Conservation (phyloP, 2,113 vertebrate species). For the Mustelus asterias region DNA sequence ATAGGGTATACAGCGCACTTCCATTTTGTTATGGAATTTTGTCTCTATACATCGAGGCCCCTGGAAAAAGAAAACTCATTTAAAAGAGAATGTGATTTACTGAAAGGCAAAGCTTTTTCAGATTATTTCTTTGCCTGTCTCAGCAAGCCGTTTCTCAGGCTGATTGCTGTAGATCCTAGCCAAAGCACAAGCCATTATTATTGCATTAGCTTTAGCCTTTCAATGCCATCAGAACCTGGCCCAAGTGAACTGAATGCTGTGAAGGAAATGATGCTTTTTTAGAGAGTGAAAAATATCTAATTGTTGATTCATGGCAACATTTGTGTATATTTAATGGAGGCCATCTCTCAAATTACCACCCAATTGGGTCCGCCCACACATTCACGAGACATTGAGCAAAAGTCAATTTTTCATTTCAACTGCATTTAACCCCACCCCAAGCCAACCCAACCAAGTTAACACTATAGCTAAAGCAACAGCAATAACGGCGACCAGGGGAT, state of each 20-base stretch:
- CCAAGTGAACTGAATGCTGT: neutral
- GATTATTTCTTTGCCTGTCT: neutral
- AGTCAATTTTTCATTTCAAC: neutral
- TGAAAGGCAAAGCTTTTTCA: neutral
- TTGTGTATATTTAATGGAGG: slow-evolving; percentile 24
- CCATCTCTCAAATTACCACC: slow-evolving; percentile 24
- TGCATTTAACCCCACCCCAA: neutral
- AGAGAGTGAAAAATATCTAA: slow-evolving; percentile 11
- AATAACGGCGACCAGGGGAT: neutral
- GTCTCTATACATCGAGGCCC: neutral
- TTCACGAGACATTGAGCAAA: neutral
- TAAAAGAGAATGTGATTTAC: slow-evolving; percentile 13
- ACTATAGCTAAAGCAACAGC: too few species aligned
- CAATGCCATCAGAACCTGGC: slow-evolving; percentile 18
- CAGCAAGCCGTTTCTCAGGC: neutral
- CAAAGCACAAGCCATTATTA: slow-evolving; percentile 30
- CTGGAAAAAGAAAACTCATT: neutral
- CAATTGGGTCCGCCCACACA: neutral
- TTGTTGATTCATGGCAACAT: slow-evolving; percentile 33
- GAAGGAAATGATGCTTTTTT: neutral
- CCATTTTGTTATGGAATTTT: neutral
- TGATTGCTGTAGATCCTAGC: slow-evolving; percentile 28
- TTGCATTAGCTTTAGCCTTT: slow-evolving; percentile 32
- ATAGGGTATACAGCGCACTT: neutral
- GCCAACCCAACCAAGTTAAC: neutral